Evolutionary conservation across 2,888 invertebrate species (phyloP).

Genomic region (Drosophila maculinotata): DNA sequence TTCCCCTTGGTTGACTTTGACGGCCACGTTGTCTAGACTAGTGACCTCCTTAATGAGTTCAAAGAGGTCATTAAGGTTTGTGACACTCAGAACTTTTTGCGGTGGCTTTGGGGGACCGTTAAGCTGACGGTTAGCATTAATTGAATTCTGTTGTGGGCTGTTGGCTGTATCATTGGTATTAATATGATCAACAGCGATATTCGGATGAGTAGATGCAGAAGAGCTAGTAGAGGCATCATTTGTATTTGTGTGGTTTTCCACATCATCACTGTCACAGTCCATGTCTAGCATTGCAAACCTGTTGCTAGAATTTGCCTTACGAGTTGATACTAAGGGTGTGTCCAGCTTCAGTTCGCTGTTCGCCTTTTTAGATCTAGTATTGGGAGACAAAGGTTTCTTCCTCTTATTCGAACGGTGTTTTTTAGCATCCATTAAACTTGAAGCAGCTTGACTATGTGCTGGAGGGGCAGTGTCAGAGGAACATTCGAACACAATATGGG

Average conservation of each 20-base stretch:
- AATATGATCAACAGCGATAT: too few relatives aligned
- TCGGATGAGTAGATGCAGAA: too few relatives aligned
- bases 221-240: too few relatives aligned
- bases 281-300: conserved; percentile 6
- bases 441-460: neutral
- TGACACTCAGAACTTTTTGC: neutral
- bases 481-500: neutral
- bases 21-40: neutral
- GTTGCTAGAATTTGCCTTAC: neutral
- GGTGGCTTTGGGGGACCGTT: neutral
- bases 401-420: neutral
- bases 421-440: neutral
- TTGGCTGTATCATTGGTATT: too few relatives aligned
- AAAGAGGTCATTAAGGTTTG: too few relatives aligned
- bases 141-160: neutral
- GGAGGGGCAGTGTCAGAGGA: neutral
- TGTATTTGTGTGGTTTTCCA: too few relatives aligned
- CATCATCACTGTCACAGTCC: neutral
- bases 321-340: neutral
- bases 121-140: neutral
- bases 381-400: conserved; percentile 1
- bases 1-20: conserved; percentile 9
- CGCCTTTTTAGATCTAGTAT: neutral
- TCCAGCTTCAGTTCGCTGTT: neutral
- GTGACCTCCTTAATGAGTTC: neutral